Percentiles rank a stretch among this genome's conserved stretches.
Conservation (phyloP, 1,140 invertebrate genomes). For the Brachionus rotundiformis region DNA sequence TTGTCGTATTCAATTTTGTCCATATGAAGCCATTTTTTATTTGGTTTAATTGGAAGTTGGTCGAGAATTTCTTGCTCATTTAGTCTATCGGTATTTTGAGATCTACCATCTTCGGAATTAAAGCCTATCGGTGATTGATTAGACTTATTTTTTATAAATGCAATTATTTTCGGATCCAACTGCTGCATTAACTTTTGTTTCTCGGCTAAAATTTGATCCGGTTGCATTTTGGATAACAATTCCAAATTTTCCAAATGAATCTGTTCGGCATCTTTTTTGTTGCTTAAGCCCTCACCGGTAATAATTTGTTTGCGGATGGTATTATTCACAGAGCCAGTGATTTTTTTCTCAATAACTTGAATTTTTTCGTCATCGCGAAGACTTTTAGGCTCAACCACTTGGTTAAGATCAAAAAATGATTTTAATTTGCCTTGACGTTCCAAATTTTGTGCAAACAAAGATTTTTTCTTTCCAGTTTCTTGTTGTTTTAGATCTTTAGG, state of each 20-base stretch:
- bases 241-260: slow-evolving; percentile 77
- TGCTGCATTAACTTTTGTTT: slow-evolving; percentile 69
- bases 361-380: slow-evolving; percentile 18
- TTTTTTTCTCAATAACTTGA: slow-evolving; percentile 54
- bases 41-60: slow-evolving; percentile 55
- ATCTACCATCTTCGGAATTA: slow-evolving; percentile 53
- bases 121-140: slow-evolving; percentile 55
- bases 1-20: slow-evolving; percentile 78
- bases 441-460: slow-evolving; percentile 45
- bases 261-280: slow-evolving; percentile 60
- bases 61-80: slow-evolving; percentile 55
- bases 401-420: background rate
- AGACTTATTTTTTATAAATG: slow-evolving; percentile 53
- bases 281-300: slow-evolving; percentile 42
- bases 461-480: background rate
- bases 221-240: slow-evolving; percentile 71
- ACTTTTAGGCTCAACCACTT: background rate
- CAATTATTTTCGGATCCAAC: slow-evolving; percentile 51
- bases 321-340: slow-evolving; percentile 59
- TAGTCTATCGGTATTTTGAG: slow-evolving; percentile 48
- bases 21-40: slow-evolving; percentile 77
- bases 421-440: slow-evolving; percentile 38
- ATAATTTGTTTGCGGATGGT: slow-evolving; percentile 29
- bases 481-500: background rate
- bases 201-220: slow-evolving; percentile 76